Conservation (phyloP, 2,888 invertebrate species). For the Alentia gelatinosa region DNA sequence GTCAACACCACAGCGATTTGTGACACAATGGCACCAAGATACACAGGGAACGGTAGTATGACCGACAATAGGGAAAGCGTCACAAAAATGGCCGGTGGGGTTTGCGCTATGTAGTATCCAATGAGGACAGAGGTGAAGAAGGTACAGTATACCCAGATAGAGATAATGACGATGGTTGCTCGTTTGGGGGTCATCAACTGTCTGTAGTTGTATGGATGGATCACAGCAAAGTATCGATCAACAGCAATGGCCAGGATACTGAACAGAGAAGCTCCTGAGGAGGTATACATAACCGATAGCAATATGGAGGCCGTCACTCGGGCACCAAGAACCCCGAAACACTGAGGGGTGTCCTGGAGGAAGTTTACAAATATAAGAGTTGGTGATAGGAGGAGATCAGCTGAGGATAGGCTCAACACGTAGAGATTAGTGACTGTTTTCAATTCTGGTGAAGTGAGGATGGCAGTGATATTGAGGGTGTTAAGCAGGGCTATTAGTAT, state of each 20-base stretch:
- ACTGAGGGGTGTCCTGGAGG: not conserved
- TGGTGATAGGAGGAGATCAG: slow-evolving; percentile 36
- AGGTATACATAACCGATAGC: not conserved
- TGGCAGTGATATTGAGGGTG: slow-evolving; percentile 31
- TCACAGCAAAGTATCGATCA: slow-evolving; percentile 22
- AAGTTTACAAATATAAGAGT: slow-evolving; percentile 17
- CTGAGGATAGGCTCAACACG: slow-evolving; percentile 27
- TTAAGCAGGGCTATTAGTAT: not conserved
- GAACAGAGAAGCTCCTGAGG: not conserved
- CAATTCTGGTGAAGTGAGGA: not conserved
- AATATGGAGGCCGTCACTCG: not conserved
- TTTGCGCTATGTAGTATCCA: slow-evolving; percentile 2
- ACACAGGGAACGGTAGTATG: slow-evolving; percentile 37
- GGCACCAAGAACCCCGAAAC: not conserved
- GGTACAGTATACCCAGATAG: not conserved
- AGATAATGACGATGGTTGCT: not conserved
- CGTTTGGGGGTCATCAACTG: slow-evolving; percentile 38
- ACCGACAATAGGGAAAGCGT: not conserved
- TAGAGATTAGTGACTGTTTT: slow-evolving; percentile 34
- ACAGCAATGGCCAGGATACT: slow-evolving; percentile 36
- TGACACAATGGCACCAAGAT: not conserved
- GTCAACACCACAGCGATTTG: not conserved
- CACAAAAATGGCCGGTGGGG: not conserved
- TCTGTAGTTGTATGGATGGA: slow-evolving; percentile 43
- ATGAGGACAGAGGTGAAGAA: slow-evolving; percentile 10